Conservation (phyloP, 2,113 vertebrate species). For the zebrafish (Danio rerio) region GRCz12tu NC_133176.1:4296501-4297000, state of each 20-base stretch:
- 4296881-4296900: constrained; percentile 6
- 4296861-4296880: constrained; percentile 13
- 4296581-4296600: neutral
- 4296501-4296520: too few species aligned
- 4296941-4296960: constrained; percentile 13
- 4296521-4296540: too few species aligned
- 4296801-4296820: constrained; percentile 27
- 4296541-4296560: too few species aligned
- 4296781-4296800: constrained; percentile 16
- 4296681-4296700: neutral
- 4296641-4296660: neutral
- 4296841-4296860: constrained; percentile 18
- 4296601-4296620: neutral
- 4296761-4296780: constrained; percentile 27
- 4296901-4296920: constrained; percentile 28
- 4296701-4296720: constrained; percentile 10
- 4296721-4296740: neutral
- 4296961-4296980: constrained; percentile 41
- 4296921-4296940: constrained; percentile 12
- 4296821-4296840: neutral
- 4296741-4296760: constrained; percentile 11
- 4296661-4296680: constrained; percentile 23
- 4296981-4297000: constrained; percentile 41
- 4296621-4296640: neutral
- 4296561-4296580: too few species aligned